These are phyloP conservation scores for Papilio elwesi DNA, from an alignment of 2,888 invertebrate species.

Conservation along the genomic window DNA sequence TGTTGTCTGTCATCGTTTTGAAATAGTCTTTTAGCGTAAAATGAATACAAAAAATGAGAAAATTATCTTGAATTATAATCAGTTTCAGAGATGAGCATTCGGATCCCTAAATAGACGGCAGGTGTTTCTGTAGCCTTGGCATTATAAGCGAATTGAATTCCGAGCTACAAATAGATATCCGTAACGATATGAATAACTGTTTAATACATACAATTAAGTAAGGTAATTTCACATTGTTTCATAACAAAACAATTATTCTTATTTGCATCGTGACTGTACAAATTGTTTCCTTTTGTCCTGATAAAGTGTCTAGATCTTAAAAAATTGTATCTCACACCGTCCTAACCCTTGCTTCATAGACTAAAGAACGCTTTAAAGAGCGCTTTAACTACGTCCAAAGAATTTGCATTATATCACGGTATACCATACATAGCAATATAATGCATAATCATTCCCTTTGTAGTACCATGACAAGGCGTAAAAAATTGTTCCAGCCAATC, in stretches of 20 bases:
- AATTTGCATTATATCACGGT: too few species aligned
- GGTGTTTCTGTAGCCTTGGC: conserved; percentile 26
- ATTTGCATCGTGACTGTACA: background rate
- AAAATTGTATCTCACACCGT: too few species aligned
- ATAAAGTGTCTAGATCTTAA: background rate
- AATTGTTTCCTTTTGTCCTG: background rate
- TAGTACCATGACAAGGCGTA: too few species aligned
- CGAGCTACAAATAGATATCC: conserved; percentile 37
- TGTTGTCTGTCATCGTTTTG: too few species aligned
- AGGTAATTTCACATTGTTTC: background rate
- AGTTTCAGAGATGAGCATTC: background rate
- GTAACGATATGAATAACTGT: conserved; percentile 7
- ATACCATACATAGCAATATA: too few species aligned
- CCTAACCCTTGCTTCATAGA: too few species aligned
- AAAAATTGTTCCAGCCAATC: too few species aligned
- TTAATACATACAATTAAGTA: conserved; percentile 12
- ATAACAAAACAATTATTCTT: background rate
- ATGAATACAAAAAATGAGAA: background rate
- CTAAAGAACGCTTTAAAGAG: too few species aligned
- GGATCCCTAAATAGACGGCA: conserved; percentile 22
- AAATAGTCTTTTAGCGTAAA: too few species aligned
- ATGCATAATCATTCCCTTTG: too few species aligned
- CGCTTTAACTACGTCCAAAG: too few species aligned
- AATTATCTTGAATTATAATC: background rate
- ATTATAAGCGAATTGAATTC: conserved; percentile 29